phyloP scores from a whole-genome alignment of 1,140 invertebrate species.

The Drosophila nigromelanica region DNA sequence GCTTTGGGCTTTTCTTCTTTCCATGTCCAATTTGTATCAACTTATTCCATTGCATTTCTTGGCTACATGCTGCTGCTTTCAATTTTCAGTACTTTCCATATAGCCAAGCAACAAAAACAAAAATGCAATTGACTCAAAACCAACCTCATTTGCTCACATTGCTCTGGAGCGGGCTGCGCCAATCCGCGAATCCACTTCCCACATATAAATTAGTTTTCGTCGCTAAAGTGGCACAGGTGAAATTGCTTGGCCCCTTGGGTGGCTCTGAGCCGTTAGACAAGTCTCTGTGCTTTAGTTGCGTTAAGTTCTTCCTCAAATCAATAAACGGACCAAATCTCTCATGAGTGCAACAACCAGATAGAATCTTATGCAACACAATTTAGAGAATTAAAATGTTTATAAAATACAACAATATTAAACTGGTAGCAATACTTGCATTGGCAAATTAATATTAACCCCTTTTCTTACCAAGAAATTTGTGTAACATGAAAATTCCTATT shows the following conservation, averaged over 20 bases:
- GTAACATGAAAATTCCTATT: no score
- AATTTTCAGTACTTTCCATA: constrained; percentile 68
- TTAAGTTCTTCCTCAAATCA: not conserved
- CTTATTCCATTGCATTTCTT: constrained; percentile 42
- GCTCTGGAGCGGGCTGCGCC: not conserved
- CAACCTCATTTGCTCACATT: constrained; percentile 21
- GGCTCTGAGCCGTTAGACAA: constrained; percentile 17
- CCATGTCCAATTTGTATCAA: constrained; percentile 39
- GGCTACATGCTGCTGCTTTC: constrained; percentile 23
- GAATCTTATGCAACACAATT: no score
- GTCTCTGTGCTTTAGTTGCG: constrained; percentile 7
- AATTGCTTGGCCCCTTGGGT: constrained; percentile 16
- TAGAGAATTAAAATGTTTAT: no score
- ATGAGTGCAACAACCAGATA: no score
- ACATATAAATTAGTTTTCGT: constrained; percentile 44
- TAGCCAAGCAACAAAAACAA: constrained; percentile 25
- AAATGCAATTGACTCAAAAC: constrained; percentile 14
- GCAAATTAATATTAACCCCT: no score
- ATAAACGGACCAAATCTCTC: not conserved
- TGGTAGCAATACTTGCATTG: no score
- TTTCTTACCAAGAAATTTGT: no score
- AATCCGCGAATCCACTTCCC: constrained; percentile 38
- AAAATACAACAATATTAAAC: no score
- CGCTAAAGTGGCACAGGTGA: constrained; percentile 42
- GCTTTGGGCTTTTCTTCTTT: constrained; percentile 34